Evolutionary conservation across 2,797 vertebrate species (phyloP).

Genomic region (Spondyliosoma cantharus): DNA sequence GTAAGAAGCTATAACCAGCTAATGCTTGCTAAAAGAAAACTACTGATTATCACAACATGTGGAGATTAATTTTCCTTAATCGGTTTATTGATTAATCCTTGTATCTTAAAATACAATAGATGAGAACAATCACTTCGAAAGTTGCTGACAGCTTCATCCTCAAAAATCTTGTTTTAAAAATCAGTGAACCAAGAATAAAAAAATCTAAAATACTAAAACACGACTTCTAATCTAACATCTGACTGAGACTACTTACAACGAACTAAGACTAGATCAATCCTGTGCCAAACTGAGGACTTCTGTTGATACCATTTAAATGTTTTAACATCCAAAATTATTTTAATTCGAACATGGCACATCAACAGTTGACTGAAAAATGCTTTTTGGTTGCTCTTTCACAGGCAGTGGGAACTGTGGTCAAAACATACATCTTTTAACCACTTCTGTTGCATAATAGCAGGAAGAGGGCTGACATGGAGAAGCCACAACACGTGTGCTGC

Average conservation of each 20-base stretch:
- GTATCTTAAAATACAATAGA: not conserved
- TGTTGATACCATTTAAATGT: not conserved
- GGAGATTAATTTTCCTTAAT: too few species aligned
- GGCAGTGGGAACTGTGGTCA: not conserved
- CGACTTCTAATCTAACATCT: not conserved
- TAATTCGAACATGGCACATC: not conserved
- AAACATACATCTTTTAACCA: constrained; percentile 10
- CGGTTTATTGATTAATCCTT: too few species aligned
- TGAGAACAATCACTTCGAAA: not conserved
- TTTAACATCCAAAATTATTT: not conserved
- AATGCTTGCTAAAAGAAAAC: too few species aligned
- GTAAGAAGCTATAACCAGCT: too few species aligned
- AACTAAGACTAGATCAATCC: too few species aligned
- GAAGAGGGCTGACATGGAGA: not conserved
- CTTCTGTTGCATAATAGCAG: constrained; percentile 6
- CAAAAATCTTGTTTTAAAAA: not conserved
- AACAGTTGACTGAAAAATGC: not conserved
- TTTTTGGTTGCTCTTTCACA: not conserved
- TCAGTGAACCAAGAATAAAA: not conserved
- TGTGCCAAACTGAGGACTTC: too few species aligned
- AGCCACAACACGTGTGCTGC: not conserved
- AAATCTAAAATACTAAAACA: not conserved
- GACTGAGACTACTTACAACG: too few species aligned
- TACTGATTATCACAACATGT: too few species aligned
- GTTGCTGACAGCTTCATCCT: not conserved